Percentiles rank a stretch among this genome's conserved stretches.
These are phyloP conservation scores for Phortica variegata DNA, from an alignment of 1,140 invertebrate genomes.

Conservation along the genomic window DNA sequence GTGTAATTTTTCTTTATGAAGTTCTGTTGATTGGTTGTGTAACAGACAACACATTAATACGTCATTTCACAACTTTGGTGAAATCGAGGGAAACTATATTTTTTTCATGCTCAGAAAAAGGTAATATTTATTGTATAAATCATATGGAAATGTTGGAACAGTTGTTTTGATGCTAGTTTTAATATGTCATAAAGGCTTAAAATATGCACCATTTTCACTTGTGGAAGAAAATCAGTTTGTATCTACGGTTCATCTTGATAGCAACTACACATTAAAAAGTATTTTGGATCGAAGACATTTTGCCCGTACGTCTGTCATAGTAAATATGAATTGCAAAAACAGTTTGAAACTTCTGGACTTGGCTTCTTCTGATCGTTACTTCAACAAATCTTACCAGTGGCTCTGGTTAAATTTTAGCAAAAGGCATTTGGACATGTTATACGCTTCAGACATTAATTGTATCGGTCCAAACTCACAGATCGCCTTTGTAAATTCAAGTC, in stretches of 20 bases:
- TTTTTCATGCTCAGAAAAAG: slow-evolving; percentile 27
- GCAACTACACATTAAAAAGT: slow-evolving; percentile 7
- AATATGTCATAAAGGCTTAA: slow-evolving; percentile 13
- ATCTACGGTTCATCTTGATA: slow-evolving; percentile 17
- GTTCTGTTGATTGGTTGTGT: not conserved
- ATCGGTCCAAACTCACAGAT: slow-evolving; percentile 45
- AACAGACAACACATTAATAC: slow-evolving; percentile 15
- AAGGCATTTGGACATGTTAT: slow-evolving; percentile 22
- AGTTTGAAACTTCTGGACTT: slow-evolving; percentile 13
- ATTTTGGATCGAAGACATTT: slow-evolving; percentile 25
- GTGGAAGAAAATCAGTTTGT: slow-evolving; percentile 33
- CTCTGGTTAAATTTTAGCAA: slow-evolving; percentile 26
- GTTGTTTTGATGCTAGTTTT: not conserved
- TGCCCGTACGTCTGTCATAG: slow-evolving; percentile 28
- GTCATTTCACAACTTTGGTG: slow-evolving; percentile 23
- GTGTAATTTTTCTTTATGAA: not conserved
- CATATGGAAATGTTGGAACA: not conserved
- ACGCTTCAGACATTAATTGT: slow-evolving; percentile 25
- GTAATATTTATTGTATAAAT: slow-evolving; percentile 16
- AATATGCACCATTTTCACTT: slow-evolving; percentile 2
- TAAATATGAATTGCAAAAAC: slow-evolving; percentile 25
- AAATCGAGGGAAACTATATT: slow-evolving; percentile 24
- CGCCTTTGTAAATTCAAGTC: slow-evolving; percentile 33
- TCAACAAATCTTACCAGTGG: slow-evolving; percentile 50
- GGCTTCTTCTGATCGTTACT: slow-evolving; percentile 27